These are phyloP conservation scores for Capromys pilorides DNA, from an alignment of 2,797 vertebrate genomes.

Conservation along the genomic window DNA sequence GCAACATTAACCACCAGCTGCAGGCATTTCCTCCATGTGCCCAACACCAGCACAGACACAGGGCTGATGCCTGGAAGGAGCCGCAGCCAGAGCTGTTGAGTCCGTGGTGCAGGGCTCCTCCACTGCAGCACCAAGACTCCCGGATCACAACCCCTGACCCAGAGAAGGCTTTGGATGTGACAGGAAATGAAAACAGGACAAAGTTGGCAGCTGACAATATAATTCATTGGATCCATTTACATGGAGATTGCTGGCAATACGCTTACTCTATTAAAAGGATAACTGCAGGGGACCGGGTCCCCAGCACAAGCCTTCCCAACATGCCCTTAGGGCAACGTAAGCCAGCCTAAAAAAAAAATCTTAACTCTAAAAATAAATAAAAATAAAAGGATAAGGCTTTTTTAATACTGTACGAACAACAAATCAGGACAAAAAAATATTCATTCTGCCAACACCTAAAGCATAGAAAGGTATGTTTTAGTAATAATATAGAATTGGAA, in stretches of 20 bases:
- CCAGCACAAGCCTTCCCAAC: too few relatives aligned
- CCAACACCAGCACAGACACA: accelerated
- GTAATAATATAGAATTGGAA: not conserved
- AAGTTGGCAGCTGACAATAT: not conserved
- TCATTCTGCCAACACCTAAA: not conserved
- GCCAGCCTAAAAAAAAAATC: too few relatives aligned
- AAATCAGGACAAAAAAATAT: too few relatives aligned
- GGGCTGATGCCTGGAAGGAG: too few relatives aligned
- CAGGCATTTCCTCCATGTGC: not conserved
- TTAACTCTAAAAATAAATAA: too few relatives aligned
- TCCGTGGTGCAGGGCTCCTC: not conserved
- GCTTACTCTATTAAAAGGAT: too few relatives aligned
- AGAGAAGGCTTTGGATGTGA: accelerated
- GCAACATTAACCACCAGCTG: accelerated
- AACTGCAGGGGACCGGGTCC: too few relatives aligned
- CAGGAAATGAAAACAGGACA: not conserved
- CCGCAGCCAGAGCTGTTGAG: not conserved
- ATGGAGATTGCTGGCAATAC: accelerated
- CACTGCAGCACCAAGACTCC: not conserved
- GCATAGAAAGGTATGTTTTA: accelerated
- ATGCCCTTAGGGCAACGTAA: too few relatives aligned
- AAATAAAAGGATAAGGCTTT: too few relatives aligned
- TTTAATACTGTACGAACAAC: accelerated
- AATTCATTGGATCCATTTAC: accelerated
- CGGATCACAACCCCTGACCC: not conserved